phyloP scores from a whole-genome alignment of 2,113 vertebrate species.

The Ancistrus triradiatus region DNA sequence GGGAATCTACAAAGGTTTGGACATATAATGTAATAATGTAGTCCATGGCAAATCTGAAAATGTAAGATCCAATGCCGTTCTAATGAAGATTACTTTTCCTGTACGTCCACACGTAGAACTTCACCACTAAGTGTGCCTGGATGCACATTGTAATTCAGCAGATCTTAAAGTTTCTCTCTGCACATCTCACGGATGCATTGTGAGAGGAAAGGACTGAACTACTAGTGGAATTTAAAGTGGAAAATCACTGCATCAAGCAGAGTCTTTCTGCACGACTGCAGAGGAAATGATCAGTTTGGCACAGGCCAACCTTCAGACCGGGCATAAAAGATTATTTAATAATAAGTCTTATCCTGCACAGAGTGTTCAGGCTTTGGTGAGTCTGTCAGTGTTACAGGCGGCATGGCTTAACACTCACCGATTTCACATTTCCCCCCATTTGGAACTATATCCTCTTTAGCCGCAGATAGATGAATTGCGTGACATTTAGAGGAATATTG shows the following conservation, averaged over 20 bases:
- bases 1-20: too few relatives aligned
- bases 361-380: background rate
- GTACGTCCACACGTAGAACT: too few relatives aligned
- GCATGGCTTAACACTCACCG: background rate
- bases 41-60: too few relatives aligned
- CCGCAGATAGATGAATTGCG: slow-evolving; percentile 24
- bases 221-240: slow-evolving; percentile 18
- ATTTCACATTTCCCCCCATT: background rate
- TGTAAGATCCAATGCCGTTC: too few relatives aligned
- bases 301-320: background rate
- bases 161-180: slow-evolving; percentile 3
- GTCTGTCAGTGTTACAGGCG: slow-evolving; percentile 9
- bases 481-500: slow-evolving; percentile 44
- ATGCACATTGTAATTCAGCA: background rate
- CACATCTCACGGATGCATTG: too few relatives aligned
- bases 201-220: background rate
- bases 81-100: too few relatives aligned
- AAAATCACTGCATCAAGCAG: slow-evolving; percentile 21
- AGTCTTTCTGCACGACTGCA: slow-evolving; percentile 23
- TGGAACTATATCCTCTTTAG: background rate
- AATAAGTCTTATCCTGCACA: background rate
- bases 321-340: slow-evolving; percentile 26
- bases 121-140: too few relatives aligned
- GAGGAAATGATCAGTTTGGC: slow-evolving; percentile 28
- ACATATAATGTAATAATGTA: too few relatives aligned